These are phyloP conservation scores for Phytoseiulus persimilis DNA, from an alignment of 2,888 invertebrate genomes.

Conservation along the genomic window DNA sequence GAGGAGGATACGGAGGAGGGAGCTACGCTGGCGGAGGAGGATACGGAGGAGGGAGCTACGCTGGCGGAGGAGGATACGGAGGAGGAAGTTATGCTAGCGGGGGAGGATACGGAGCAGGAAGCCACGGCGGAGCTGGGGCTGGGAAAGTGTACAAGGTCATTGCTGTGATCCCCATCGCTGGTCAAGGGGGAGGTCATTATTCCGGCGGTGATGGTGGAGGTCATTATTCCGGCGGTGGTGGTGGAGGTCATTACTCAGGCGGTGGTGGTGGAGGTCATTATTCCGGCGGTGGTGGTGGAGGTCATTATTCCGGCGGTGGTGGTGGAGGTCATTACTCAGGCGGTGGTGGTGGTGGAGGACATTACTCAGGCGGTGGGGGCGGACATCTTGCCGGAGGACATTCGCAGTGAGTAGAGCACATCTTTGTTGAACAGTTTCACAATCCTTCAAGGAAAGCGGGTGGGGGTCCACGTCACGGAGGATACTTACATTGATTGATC, in stretches of 20 bases:
- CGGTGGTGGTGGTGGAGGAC: neutral
- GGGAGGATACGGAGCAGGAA: constrained; percentile 49
- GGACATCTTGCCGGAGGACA: neutral
- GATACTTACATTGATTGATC: too few species aligned
- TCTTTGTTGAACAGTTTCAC: too few species aligned
- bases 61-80: constrained; percentile 48
- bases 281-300: constrained; percentile 38
- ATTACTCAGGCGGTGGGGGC: constrained; percentile 10
- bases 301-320: constrained; percentile 41
- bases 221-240: neutral
- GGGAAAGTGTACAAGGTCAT: constrained; percentile 47
- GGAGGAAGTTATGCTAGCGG: constrained; percentile 50
- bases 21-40: too few species aligned
- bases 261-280: constrained; percentile 39
- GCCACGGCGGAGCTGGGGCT: constrained; percentile 51
- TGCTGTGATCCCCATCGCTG: neutral
- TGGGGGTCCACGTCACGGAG: too few species aligned
- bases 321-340: neutral
- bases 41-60: too few species aligned
- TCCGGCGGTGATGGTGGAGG: neutral
- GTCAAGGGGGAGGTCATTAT: constrained; percentile 16
- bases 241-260: constrained; percentile 20
- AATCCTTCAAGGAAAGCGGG: too few species aligned
- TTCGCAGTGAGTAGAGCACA: neutral
- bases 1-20: too few species aligned